These are phyloP conservation scores for Mola mola DNA, from an alignment of 2,113 vertebrate genomes.

Conservation along the genomic window DNA sequence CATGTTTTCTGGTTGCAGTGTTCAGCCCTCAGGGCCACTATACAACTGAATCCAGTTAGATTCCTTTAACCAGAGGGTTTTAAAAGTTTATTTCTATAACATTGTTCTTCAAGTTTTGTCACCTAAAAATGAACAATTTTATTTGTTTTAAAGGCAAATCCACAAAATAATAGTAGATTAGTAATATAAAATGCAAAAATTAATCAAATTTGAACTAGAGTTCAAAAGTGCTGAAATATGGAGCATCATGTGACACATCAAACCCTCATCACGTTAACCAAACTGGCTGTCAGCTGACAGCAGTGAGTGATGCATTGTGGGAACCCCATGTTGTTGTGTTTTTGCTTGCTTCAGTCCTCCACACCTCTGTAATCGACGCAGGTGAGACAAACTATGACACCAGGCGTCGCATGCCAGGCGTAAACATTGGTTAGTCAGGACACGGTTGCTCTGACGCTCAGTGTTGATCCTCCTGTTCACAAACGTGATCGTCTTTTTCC, in stretches of 20 bases:
- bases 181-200: too few relatives aligned
- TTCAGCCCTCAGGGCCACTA: background rate
- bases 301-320: constrained; percentile 30
- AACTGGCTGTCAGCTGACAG: constrained; percentile 24
- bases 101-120: too few relatives aligned
- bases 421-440: constrained; percentile 64
- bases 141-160: too few relatives aligned
- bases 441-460: constrained; percentile 32
- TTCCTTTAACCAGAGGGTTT: background rate
- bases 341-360: constrained; percentile 37
- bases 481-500: constrained; percentile 66
- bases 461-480: constrained; percentile 62
- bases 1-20: too few relatives aligned
- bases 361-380: constrained; percentile 39
- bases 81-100: too few relatives aligned
- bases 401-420: constrained; percentile 36
- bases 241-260: constrained; percentile 5
- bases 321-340: constrained; percentile 24
- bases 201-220: too few relatives aligned
- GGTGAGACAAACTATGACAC: constrained; percentile 62
- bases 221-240: background rate
- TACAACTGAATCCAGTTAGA: background rate
- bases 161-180: too few relatives aligned
- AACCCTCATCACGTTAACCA: constrained; percentile 12
- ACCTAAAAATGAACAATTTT: too few relatives aligned